These are phyloP conservation scores for Antheraea mylitta DNA, from an alignment of 1,140 invertebrate species.

Conservation along the genomic window DNA sequence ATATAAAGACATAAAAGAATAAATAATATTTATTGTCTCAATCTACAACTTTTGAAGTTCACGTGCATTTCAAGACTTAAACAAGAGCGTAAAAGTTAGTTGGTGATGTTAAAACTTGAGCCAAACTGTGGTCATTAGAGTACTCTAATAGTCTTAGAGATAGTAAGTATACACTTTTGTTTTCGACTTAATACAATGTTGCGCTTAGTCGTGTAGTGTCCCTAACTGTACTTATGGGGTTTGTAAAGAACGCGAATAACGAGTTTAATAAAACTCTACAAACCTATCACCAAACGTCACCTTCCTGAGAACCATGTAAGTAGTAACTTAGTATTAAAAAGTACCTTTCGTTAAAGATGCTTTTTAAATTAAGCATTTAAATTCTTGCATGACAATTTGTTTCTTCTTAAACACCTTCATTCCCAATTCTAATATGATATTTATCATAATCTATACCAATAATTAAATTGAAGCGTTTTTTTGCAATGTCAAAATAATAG, in stretches of 20 bases:
- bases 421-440: no score
- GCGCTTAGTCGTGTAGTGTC: background rate
- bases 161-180: constrained; percentile 32
- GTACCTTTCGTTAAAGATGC: background rate
- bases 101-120: constrained; percentile 58
- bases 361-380: no score
- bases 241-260: background rate
- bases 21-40: background rate
- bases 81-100: constrained; percentile 51
- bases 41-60: constrained; percentile 21
- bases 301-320: background rate
- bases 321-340: background rate
- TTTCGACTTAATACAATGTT: constrained; percentile 28
- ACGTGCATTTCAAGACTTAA: constrained; percentile 43
- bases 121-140: constrained; percentile 50
- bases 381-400: no score
- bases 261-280: background rate
- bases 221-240: constrained; percentile 4
- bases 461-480: no score
- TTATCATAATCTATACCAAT: no score
- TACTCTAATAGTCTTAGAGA: constrained; percentile 14
- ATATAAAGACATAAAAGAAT: background rate
- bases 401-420: no score
- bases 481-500: no score
- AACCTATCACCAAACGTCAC: background rate